These are phyloP conservation scores for Pempheris klunzingeri DNA, from an alignment of 2,797 vertebrate genomes.

Conservation along the genomic window DNA sequence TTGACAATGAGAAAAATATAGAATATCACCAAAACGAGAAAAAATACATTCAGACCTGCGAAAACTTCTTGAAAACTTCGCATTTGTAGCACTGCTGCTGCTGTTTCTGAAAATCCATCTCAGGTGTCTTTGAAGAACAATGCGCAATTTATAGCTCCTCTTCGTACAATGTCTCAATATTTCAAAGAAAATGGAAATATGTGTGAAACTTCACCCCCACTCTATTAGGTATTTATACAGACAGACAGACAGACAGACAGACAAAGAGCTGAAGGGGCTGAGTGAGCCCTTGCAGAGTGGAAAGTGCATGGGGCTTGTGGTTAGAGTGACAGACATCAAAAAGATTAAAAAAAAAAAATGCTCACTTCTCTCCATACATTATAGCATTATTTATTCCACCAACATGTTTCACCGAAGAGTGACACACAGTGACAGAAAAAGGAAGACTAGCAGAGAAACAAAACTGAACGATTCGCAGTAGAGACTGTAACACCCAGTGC, in stretches of 20 bases:
- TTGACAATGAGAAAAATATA: background rate
- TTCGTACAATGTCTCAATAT: conserved; percentile 56
- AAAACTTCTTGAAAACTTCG: background rate
- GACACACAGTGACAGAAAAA: conserved; percentile 51
- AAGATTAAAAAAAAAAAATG: conserved; percentile 20
- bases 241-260: conserved; percentile 31
- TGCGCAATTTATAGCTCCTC: conserved; percentile 27
- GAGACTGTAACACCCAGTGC: conserved; percentile 15
- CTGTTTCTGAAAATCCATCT: conserved; percentile 37
- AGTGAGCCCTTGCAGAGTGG: conserved; percentile 66
- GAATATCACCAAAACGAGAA: conserved; percentile 10
- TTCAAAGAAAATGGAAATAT: conserved; percentile 76
- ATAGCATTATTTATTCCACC: conserved; percentile 62
- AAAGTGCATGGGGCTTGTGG: conserved; percentile 81
- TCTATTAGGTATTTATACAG: conserved; percentile 79
- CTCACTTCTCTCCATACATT: conserved; percentile 47
- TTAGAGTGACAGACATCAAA: conserved; percentile 80
- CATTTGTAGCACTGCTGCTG: background rate
- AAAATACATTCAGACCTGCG: conserved; percentile 14
- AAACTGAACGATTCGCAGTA: conserved; percentile 18
- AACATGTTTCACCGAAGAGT: conserved; percentile 40
- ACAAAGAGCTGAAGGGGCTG: conserved; percentile 38
- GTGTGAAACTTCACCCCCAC: conserved; percentile 74
- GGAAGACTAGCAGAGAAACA: conserved; percentile 42
- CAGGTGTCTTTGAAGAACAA: conserved; percentile 24